Evolutionary conservation across 2,113 vertebrate species (phyloP).

Genomic region (Lagenorhynchus albirostris): DNA sequence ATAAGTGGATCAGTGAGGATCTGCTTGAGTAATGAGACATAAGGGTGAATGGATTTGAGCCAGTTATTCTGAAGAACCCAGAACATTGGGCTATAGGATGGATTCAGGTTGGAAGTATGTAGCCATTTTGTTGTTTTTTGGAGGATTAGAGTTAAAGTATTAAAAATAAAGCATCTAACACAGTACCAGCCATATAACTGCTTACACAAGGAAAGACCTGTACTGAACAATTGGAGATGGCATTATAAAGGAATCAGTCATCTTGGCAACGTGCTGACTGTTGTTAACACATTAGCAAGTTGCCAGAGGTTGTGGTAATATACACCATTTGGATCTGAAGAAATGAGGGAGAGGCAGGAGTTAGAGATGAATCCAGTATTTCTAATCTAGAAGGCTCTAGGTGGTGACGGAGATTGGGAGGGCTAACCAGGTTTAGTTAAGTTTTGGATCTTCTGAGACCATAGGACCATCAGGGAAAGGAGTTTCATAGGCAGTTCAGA

Average conservation of each 20-base stretch:
- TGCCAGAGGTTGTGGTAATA: not conserved
- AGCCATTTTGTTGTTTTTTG: constrained; percentile 1
- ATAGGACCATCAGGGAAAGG: not conserved
- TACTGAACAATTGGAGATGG: not conserved
- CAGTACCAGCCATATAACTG: not conserved
- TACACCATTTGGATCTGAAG: not conserved
- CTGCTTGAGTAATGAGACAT: not conserved
- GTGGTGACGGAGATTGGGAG: not conserved
- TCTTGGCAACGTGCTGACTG: not conserved
- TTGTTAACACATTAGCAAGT: not conserved
- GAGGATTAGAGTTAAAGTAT: not conserved
- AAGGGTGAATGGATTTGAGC: not conserved
- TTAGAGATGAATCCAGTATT: not conserved
- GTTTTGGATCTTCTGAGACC: constrained; percentile 33
- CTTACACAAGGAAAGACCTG: not conserved
- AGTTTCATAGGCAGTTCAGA: not conserved
- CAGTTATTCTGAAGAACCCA: not conserved
- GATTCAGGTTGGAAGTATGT: not conserved
- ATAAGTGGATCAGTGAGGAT: not conserved
- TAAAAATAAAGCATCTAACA: constrained; percentile 32
- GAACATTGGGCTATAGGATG: not conserved
- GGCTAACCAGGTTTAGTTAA: not conserved
- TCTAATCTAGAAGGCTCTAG: constrained; percentile 25
- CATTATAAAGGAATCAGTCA: constrained; percentile 1
- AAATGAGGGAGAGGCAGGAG: not conserved